These are phyloP conservation scores for Barnardius zonarius DNA, from an alignment of 2,113 vertebrate genomes.

Conservation along the genomic window DNA sequence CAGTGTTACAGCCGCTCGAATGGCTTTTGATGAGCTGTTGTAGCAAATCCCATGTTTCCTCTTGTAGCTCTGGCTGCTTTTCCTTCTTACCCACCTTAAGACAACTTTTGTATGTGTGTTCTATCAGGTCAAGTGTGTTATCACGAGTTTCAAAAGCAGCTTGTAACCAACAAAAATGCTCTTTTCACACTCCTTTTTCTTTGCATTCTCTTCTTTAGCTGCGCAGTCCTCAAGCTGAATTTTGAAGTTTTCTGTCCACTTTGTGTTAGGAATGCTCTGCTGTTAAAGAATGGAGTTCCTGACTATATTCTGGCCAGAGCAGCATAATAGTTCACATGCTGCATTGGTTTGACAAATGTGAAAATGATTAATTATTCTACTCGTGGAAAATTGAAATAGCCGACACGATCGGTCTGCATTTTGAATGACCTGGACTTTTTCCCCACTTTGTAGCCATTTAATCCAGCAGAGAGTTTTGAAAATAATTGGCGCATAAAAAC, in stretches of 20 bases:
- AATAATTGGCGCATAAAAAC: neutral
- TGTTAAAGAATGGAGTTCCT: neutral
- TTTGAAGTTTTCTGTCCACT: accelerated
- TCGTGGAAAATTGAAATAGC: neutral
- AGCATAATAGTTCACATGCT: neutral
- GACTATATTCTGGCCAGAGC: neutral
- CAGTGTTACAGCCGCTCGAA: neutral
- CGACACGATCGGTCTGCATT: neutral
- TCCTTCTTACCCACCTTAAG: neutral
- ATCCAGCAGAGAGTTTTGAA: neutral
- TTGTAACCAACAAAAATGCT: neutral
- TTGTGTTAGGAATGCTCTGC: neutral
- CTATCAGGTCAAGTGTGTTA: neutral
- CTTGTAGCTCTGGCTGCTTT: neutral
- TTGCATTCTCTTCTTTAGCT: neutral
- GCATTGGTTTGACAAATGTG: neutral
- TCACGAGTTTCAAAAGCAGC: neutral
- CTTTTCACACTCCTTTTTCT: neutral
- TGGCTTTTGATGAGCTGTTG: neutral
- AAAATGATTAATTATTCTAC: neutral
- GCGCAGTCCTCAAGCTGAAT: neutral
- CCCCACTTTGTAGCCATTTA: neutral
- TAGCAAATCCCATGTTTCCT: neutral
- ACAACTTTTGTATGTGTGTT: neutral
- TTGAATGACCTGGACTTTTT: neutral